Conservation (phyloP, 2,113 vertebrate genomes). For the Syrmaticus mikado region DNA sequence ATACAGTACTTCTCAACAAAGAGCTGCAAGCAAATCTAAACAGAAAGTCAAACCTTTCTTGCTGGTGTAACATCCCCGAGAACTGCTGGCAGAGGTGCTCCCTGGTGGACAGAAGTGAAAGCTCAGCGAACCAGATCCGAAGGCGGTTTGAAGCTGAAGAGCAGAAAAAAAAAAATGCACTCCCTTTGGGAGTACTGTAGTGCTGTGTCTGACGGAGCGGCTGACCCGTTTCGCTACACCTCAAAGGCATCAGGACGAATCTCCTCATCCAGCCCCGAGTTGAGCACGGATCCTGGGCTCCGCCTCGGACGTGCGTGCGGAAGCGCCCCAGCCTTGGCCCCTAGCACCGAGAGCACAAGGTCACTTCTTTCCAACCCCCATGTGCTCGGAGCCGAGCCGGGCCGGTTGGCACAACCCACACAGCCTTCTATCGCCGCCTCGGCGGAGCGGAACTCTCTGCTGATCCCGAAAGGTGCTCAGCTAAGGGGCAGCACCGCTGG, state of each 20-base stretch:
- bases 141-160: background rate
- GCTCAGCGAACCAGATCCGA: background rate
- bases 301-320: background rate
- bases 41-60: background rate
- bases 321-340: background rate
- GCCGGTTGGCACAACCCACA: background rate
- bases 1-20: too few species aligned
- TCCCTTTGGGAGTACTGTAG: background rate
- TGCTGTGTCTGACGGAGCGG: background rate
- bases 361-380: rapidly evolving
- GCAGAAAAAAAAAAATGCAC: background rate
- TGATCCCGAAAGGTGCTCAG: background rate
- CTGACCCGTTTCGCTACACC: rapidly evolving
- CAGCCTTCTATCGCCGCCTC: background rate
- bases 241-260: rapidly evolving
- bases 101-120: background rate
- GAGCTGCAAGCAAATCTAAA: background rate
- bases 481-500: background rate
- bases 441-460: background rate
- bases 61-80: background rate
- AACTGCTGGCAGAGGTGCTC: background rate
- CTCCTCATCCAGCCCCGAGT: rapidly evolving
- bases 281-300: background rate
- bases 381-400: background rate
- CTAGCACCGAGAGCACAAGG: background rate